Conservation (phyloP, 2,888 invertebrate genomes). For the Eupithecia inturbata region DNA sequence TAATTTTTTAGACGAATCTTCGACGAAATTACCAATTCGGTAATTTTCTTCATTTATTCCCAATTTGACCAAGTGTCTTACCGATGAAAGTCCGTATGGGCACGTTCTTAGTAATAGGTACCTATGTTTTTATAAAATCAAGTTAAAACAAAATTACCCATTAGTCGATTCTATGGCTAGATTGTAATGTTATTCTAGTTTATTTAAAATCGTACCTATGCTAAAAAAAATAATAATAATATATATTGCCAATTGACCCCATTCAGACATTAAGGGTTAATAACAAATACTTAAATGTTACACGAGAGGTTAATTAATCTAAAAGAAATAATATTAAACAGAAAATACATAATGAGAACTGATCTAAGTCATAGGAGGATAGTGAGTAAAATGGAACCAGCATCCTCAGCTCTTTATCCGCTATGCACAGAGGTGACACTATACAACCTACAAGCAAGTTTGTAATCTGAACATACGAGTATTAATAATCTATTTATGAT, state of each 20-base stretch:
- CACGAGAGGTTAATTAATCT: neutral
- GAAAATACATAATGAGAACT: neutral
- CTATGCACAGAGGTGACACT: neutral
- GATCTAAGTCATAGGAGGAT: neutral
- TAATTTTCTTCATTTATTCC: neutral
- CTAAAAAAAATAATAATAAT: too few species aligned
- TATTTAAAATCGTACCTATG: too few species aligned
- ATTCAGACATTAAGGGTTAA: neutral
- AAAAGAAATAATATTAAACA: neutral
- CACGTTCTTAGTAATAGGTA: too few species aligned
- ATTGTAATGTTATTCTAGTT: too few species aligned
- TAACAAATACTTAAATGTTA: neutral
- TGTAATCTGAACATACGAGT: neutral
- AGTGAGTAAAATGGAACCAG: neutral
- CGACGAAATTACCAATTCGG: neutral
- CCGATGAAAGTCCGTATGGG: too few species aligned
- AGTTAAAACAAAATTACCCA: too few species aligned
- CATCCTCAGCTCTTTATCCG: neutral
- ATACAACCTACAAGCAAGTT: neutral
- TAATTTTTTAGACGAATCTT: neutral
- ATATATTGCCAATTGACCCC: conserved; percentile 3
- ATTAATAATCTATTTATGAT: neutral
- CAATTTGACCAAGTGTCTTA: too few species aligned
- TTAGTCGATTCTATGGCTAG: too few species aligned
- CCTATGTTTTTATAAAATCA: too few species aligned